Evolutionary conservation across 2,797 vertebrate species (phyloP).

Genomic region (Mormyrus proboscirostris): DNA sequence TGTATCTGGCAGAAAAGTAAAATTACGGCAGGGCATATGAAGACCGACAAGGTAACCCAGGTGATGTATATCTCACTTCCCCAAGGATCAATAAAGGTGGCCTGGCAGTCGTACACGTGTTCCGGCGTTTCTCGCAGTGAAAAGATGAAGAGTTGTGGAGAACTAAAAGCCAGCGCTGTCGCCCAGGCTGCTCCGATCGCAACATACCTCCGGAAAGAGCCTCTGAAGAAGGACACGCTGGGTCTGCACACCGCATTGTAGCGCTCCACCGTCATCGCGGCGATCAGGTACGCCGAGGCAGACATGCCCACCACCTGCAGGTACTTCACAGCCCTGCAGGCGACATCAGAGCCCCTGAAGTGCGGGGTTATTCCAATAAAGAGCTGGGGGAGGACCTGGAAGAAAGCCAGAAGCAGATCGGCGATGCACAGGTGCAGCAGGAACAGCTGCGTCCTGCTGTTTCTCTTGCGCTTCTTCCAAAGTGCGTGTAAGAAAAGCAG

Average conservation of each 20-base stretch:
- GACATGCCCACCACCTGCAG: constrained; percentile 86
- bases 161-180: constrained; percentile 68
- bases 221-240: constrained; percentile 61
- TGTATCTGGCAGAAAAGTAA: constrained; percentile 71
- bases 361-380: constrained; percentile 78
- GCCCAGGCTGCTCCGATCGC: constrained; percentile 70
- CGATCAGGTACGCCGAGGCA: constrained; percentile 68
- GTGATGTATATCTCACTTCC: constrained; percentile 69
- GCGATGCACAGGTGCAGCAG: constrained; percentile 73
- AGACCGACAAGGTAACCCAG: constrained; percentile 75
- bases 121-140: constrained; percentile 66
- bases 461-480: constrained; percentile 70
- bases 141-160: constrained; percentile 82
- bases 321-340: constrained; percentile 76
- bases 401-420: constrained; percentile 74
- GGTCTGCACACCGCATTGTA: constrained; percentile 67
- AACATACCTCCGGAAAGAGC: constrained; percentile 59
- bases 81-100: constrained; percentile 71
- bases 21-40: constrained; percentile 63
- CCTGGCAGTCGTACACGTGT: constrained; percentile 80
- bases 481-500: constrained; percentile 67
- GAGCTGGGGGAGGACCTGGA: constrained; percentile 82
- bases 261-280: constrained; percentile 65
- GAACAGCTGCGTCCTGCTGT: constrained; percentile 74
- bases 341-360: constrained; percentile 68